phyloP scores from a whole-genome alignment of 2,797 vertebrate species.

The Pseudomugil tenellus region DNA sequence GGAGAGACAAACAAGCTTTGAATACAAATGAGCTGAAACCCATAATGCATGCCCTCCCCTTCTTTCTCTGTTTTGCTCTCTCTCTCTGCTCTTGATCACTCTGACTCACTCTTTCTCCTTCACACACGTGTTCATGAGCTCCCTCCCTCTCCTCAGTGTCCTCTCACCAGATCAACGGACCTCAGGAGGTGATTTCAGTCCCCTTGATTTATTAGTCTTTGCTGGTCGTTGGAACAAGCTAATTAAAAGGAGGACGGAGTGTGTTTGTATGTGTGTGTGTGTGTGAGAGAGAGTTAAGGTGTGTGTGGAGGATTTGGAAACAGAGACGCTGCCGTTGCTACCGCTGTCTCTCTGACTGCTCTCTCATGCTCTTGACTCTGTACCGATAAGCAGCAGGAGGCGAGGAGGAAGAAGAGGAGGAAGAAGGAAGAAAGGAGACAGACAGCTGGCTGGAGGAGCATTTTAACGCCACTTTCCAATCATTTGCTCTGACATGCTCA shows the following conservation, averaged over 20 bases:
- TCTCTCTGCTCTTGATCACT: conserved; percentile 38
- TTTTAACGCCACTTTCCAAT: conserved; percentile 47
- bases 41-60: conserved; percentile 62
- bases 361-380: conserved; percentile 45
- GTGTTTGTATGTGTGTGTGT: neutral
- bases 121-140: conserved; percentile 60
- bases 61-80: conserved; percentile 20
- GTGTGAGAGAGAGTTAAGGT: conserved; percentile 1
- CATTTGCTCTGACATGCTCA: conserved; percentile 67
- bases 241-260: conserved; percentile 54
- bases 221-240: conserved; percentile 58
- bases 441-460: conserved; percentile 41
- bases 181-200: conserved; percentile 61
- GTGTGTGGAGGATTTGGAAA: conserved; percentile 44
- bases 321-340: conserved; percentile 14
- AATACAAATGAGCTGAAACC: conserved; percentile 84
- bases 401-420: conserved; percentile 10
- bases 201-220: conserved; percentile 60
- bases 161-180: conserved; percentile 50
- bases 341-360: conserved; percentile 15
- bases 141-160: conserved; percentile 56
- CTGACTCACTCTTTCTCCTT: conserved; percentile 46
- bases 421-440: conserved; percentile 15
- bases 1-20: conserved; percentile 64
- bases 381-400: conserved; percentile 41